These are phyloP conservation scores for Myanophis thanlyinensis DNA, from an alignment of 2,113 vertebrate species.

Conservation along the genomic window DNA sequence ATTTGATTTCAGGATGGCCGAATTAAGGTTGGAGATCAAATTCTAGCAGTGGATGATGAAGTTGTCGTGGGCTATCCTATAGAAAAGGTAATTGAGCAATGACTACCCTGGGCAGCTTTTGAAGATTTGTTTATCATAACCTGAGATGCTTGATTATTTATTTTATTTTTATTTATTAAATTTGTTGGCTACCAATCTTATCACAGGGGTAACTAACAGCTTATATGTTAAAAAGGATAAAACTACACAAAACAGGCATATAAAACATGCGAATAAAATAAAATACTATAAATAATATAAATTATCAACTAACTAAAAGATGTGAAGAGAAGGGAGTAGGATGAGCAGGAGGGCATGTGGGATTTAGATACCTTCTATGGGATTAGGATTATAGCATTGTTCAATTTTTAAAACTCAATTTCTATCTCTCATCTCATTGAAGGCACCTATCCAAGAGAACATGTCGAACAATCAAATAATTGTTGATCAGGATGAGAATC, in stretches of 20 bases:
- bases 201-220: neutral
- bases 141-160: neutral
- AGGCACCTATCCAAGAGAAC: neutral
- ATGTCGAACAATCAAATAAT: too few relatives aligned
- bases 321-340: neutral
- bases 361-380: neutral
- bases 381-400: neutral
- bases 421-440: neutral
- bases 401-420: neutral
- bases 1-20: constrained; percentile 76
- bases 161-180: neutral
- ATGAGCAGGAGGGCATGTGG: neutral
- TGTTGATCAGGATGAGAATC: neutral
- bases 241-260: neutral
- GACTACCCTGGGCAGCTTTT: neutral
- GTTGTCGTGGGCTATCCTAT: constrained; percentile 77
- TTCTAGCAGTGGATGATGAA: constrained; percentile 85
- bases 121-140: neutral
- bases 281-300: neutral
- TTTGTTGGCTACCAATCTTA: neutral
- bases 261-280: neutral
- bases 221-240: neutral
- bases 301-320: neutral
- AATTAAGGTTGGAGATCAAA: constrained; percentile 80
- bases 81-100: constrained; percentile 79